A percentile compares a stretch with the other conserved stretches of the same genome.
Evolutionary conservation across 2,888 invertebrate species (phyloP).

Genomic region (Meteorus colon): DNA sequence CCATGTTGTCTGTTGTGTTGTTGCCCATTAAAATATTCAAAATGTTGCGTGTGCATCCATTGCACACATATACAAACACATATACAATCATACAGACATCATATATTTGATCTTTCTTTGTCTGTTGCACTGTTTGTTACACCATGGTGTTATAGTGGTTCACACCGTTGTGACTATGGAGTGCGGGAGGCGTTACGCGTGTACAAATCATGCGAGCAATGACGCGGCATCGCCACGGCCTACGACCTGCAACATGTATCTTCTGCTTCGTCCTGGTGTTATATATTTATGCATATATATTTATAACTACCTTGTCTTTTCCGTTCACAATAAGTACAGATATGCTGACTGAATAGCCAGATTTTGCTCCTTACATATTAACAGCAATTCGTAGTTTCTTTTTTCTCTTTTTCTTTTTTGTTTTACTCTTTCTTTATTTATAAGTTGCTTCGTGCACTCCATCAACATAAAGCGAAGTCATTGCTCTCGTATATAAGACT

Average conservation of each 20-base stretch:
- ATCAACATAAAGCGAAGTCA: slow-evolving; percentile 42
- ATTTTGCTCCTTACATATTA: slow-evolving; percentile 38
- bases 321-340: neutral
- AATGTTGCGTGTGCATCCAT: slow-evolving; percentile 51
- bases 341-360: slow-evolving; percentile 8
- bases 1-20: slow-evolving; percentile 31
- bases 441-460: neutral
- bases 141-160: slow-evolving; percentile 39
- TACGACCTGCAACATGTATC: slow-evolving; percentile 42
- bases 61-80: slow-evolving; percentile 27
- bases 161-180: slow-evolving; percentile 44
- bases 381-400: neutral
- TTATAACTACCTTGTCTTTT: slow-evolving; percentile 1
- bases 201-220: slow-evolving; percentile 65
- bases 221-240: slow-evolving; percentile 62
- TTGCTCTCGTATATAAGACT: slow-evolving; percentile 2
- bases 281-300: slow-evolving; percentile 12
- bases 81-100: neutral
- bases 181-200: slow-evolving; percentile 65
- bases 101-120: neutral
- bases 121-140: neutral
- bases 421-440: neutral
- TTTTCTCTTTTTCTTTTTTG: neutral
- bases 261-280: slow-evolving; percentile 29
- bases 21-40: slow-evolving; percentile 38